Conservation (phyloP, 2,113 vertebrate genomes). For the Oreocharis arfaki region DNA sequence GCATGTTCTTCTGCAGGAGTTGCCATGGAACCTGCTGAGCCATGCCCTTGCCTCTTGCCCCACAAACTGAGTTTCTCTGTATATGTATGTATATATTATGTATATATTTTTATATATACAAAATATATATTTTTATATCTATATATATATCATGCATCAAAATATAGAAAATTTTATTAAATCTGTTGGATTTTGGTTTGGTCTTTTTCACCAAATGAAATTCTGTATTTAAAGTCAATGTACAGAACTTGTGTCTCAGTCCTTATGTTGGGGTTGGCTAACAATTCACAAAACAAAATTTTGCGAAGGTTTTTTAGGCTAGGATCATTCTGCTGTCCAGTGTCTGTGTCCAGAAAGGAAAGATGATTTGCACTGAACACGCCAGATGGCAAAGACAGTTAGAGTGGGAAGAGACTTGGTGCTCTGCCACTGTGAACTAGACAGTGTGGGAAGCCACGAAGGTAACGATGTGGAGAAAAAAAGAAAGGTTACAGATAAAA, state of each 20-base stretch:
- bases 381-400: conserved; percentile 29
- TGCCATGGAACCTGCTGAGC: background rate
- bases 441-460: background rate
- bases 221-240: background rate
- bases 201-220: background rate
- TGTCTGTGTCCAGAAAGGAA: background rate
- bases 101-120: background rate
- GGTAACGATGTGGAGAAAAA: background rate
- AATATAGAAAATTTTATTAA: background rate
- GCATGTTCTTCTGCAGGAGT: background rate
- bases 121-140: background rate
- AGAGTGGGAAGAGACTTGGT: background rate
- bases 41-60: background rate
- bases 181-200: accelerated
- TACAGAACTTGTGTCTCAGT: background rate
- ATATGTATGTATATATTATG: background rate
- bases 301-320: background rate
- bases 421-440: background rate
- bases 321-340: background rate
- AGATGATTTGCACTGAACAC: background rate
- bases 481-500: background rate
- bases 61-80: background rate
- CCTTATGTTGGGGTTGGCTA: background rate
- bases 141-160: accelerated
- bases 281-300: background rate